phyloP scores from a whole-genome alignment of 2,113 vertebrate species.

The Tapirus terrestris region DNA sequence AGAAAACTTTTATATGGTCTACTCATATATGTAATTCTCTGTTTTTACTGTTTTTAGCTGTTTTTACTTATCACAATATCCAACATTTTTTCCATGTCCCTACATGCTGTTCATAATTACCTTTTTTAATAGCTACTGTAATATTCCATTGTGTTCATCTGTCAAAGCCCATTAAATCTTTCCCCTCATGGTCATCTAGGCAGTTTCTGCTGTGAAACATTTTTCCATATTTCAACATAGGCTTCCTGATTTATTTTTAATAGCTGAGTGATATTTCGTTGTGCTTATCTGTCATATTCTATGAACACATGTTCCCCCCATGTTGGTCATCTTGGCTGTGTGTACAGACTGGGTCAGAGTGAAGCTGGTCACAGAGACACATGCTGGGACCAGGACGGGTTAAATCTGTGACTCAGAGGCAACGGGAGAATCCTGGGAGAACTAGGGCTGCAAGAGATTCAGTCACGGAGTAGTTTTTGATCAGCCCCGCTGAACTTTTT shows the following conservation, averaged over 20 bases:
- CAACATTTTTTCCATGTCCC: constrained; percentile 28
- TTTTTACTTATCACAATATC: neutral
- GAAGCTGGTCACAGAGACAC: neutral
- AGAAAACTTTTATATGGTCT: neutral
- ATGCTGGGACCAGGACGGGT: neutral
- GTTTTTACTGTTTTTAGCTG: neutral
- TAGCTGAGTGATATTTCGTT: neutral
- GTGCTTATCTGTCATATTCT: neutral
- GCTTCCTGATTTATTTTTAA: constrained; percentile 43
- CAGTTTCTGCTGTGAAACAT: constrained; percentile 38
- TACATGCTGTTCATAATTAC: neutral
- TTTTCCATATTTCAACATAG: constrained; percentile 43
- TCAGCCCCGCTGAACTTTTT: neutral
- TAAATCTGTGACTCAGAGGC: neutral
- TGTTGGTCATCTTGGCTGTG: neutral
- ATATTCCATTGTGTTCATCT: constrained; percentile 46
- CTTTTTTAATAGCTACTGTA: neutral
- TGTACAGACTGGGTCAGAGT: neutral
- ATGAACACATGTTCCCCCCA: neutral
- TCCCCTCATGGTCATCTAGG: neutral
- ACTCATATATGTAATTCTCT: neutral
- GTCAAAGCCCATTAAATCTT: neutral
- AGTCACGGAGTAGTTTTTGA: neutral
- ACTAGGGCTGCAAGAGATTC: neutral
- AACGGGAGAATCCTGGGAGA: accelerated